Evolutionary conservation across 2,797 vertebrate species (phyloP), one percentile per base, ranked within the genome.

Genomic region (Anguilla megastoma): DNA sequence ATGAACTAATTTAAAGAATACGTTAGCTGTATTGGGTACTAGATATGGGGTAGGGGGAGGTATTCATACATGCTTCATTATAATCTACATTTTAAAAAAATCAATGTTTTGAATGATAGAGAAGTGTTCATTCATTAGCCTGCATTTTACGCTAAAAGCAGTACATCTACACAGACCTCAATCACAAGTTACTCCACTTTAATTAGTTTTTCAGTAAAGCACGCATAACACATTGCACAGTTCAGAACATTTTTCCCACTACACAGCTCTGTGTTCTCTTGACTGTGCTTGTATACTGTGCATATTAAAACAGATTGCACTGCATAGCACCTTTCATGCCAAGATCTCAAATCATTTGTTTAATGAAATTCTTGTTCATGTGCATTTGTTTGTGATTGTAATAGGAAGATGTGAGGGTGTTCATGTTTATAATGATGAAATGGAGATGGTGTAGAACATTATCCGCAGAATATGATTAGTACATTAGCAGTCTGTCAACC

Each of bases 221-320:
- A 12, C 8, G 60, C 60, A 66, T n/a, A n/a, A n/a, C 12, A 8
- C 60, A 66, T 66, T 12, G 12, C 60, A 8, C 21, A 66, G 0
- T n/a, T 66, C 24, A 24, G 5, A 66, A 21, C 7, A 66, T 66
- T 66, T n/a, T n/a, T 66, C 60, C 5, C n/a, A 24, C 24, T 66
- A 24, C 1, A 66, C 24, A 24, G 60, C 60, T 66, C 60, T 66
- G 0, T 66, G 60, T n/a, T 66, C 60, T 1, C n/a, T n/a, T 66
- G 24, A 2, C 36, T 36, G 36, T 36, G 12, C 60, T n/a, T 66
- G n/a, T 66, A n/a, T 66, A 27, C 60, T 66, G 24, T 6, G n/a
- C 60, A n/a, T 66, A 66, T 66, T 66, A 66, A 66, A 66, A 66
- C 5, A n/a, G 60, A 66, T 66, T 66, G 60, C 60, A 66, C n/a